Percentiles rank a stretch among this genome's conserved stretches.
Evolutionary conservation across 2,113 vertebrate species (phyloP).

Genomic region (Thamnophis sirtalis): DNA sequence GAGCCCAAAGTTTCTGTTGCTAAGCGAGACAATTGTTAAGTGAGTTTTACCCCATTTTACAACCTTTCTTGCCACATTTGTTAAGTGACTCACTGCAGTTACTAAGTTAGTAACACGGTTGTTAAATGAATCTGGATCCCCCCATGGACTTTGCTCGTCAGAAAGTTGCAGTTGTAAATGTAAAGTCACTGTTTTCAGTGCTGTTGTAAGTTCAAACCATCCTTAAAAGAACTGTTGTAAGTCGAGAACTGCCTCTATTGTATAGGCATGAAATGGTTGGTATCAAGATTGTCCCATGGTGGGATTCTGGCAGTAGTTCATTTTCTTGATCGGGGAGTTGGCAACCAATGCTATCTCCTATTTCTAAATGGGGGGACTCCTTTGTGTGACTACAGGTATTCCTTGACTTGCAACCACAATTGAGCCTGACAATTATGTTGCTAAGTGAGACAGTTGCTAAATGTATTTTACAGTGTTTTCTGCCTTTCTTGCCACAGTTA

Average conservation of each 20-base stretch:
- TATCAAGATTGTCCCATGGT: not conserved
- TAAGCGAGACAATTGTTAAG: not conserved
- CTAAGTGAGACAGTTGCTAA: too few relatives aligned
- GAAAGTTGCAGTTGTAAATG: not conserved
- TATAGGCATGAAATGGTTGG: not conserved
- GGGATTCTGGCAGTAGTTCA: not conserved
- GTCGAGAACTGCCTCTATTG: not conserved
- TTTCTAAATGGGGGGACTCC: constrained; percentile 15
- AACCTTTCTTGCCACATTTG: not conserved
- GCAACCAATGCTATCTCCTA: constrained; percentile 36
- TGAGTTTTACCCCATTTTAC: not conserved
- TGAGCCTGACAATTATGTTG: too few relatives aligned
- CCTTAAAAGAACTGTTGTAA: not conserved
- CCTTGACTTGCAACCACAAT: too few relatives aligned
- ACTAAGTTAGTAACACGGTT: not conserved
- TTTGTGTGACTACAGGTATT: constrained; percentile 5
- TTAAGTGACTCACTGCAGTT: not conserved
- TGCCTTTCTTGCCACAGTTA: too few relatives aligned
- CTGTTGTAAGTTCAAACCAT: not conserved
- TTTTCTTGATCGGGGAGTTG: not conserved
- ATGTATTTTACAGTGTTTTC: too few relatives aligned
- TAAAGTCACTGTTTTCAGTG: not conserved
- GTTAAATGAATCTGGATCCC: not conserved
- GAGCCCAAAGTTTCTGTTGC: not conserved
- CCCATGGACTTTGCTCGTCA: not conserved